Conservation (phyloP, 1,140 invertebrate species). For the Centruroides vittatus region DNA sequence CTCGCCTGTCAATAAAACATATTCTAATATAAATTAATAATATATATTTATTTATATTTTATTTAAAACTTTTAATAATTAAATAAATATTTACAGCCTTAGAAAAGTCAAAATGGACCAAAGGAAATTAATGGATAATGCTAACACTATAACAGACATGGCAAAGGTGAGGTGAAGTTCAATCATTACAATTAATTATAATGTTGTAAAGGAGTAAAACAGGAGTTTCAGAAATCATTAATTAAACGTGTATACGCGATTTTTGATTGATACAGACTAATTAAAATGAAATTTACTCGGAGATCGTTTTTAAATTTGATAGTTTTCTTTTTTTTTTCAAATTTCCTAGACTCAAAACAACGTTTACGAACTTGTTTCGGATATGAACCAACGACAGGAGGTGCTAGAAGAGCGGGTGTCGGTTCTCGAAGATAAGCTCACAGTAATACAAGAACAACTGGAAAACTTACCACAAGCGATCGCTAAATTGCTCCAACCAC, state of each 20-base stretch:
- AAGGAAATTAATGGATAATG: conserved; percentile 97
- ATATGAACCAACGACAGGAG: conserved; percentile 84
- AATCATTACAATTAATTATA: no score
- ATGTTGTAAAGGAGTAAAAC: neutral
- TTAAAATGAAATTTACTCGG: no score
- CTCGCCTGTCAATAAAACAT: no score
- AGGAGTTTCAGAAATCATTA: neutral
- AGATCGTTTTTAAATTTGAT: no score
- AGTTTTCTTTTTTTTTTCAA: conserved; percentile 5
- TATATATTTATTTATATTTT: no score
- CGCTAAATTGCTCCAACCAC: conserved; percentile 8
- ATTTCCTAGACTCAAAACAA: conserved; percentile 79
- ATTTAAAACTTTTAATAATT: no score
- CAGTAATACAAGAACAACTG: conserved; percentile 18
- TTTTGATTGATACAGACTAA: no score
- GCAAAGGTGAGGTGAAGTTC: conserved; percentile 68
- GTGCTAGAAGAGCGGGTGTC: conserved; percentile 71
- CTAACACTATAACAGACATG: conserved; percentile 98
- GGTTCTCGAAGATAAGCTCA: conserved; percentile 54
- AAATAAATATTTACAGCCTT: conserved; percentile 47
- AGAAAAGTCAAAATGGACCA: conserved; percentile 99
- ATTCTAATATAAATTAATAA: no score
- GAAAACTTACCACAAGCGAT: conserved; percentile 17
- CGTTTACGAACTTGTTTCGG: conserved; percentile 90
- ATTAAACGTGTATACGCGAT: no score